Conservation (phyloP, 2,888 invertebrate species). For the Euclidia mi region DNA sequence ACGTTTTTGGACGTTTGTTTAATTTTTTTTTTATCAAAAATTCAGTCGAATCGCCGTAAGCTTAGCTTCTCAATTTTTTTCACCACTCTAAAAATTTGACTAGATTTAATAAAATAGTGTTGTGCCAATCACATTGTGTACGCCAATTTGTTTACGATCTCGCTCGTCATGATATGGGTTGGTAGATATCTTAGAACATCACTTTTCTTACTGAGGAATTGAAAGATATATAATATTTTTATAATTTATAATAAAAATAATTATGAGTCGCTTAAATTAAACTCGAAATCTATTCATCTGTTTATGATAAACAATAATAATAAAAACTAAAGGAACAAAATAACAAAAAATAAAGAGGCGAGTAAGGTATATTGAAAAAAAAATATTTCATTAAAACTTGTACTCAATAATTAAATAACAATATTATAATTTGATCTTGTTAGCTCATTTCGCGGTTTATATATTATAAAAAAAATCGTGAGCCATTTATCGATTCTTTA, state of each 20-base stretch:
- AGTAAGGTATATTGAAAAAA: conserved; percentile 86
- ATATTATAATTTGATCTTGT: conserved; percentile 89
- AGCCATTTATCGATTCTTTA: conserved; percentile 71
- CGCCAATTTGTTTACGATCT: conserved; percentile 72
- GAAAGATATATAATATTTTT: conserved; percentile 76
- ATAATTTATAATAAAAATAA: conserved; percentile 76
- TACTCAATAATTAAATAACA: conserved; percentile 90
- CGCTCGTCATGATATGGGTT: conserved; percentile 56
- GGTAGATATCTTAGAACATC: conserved; percentile 70
- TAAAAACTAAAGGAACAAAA: conserved; percentile 89
- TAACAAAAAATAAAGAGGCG: conserved; percentile 88
- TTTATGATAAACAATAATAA: conserved; percentile 86
- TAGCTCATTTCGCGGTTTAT: conserved; percentile 80
- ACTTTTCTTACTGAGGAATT: conserved; percentile 83
- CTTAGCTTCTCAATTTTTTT: conserved; percentile 73
- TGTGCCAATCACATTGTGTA: conserved; percentile 78
- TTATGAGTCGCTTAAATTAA: conserved; percentile 74
- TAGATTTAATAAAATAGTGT: conserved; percentile 84
- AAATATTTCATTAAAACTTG: conserved; percentile 88
- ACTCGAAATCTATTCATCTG: conserved; percentile 75
- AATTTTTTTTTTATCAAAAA: conserved; percentile 74
- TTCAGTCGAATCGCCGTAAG: conserved; percentile 85
- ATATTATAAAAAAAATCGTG: conserved; percentile 75
- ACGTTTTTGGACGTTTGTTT: conserved; percentile 84
- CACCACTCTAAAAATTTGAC: conserved; percentile 85